These are phyloP conservation scores for Ibidorhyncha struthersii DNA, from an alignment of 2,113 vertebrate genomes.

Conservation along the genomic window DNA sequence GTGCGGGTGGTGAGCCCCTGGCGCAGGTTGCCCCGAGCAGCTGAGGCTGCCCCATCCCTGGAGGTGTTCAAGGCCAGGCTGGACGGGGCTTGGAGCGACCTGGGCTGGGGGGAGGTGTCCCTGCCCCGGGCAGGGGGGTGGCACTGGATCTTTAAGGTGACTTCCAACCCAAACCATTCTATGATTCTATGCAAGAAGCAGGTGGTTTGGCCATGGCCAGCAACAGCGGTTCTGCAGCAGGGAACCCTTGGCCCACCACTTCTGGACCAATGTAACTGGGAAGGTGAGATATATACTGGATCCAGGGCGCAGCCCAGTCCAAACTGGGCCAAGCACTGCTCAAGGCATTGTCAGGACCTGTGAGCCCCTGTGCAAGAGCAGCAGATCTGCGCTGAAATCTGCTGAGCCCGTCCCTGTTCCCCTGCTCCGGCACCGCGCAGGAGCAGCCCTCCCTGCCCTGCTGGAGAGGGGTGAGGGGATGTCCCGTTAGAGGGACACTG, in stretches of 20 bases:
- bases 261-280: background rate
- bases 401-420: background rate
- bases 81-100: background rate
- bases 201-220: background rate
- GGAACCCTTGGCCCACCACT: background rate
- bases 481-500: fast-evolving
- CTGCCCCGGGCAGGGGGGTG: background rate
- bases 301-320: background rate
- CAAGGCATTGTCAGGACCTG: background rate
- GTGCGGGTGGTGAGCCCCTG: background rate
- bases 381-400: background rate
- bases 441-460: background rate
- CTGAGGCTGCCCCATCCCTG: background rate
- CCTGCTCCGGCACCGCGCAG: background rate
- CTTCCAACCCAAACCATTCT: background rate
- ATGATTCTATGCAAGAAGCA: background rate
- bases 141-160: background rate
- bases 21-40: background rate
- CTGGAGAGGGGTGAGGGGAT: fast-evolving
- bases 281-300: background rate
- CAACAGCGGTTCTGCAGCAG: background rate
- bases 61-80: background rate
- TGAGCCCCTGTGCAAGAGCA: background rate
- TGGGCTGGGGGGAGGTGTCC: background rate
- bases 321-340: background rate